Base-by-base conservation (phyloP, 2,797 vertebrate species). In the Lagodon rhomboides region DNA sequence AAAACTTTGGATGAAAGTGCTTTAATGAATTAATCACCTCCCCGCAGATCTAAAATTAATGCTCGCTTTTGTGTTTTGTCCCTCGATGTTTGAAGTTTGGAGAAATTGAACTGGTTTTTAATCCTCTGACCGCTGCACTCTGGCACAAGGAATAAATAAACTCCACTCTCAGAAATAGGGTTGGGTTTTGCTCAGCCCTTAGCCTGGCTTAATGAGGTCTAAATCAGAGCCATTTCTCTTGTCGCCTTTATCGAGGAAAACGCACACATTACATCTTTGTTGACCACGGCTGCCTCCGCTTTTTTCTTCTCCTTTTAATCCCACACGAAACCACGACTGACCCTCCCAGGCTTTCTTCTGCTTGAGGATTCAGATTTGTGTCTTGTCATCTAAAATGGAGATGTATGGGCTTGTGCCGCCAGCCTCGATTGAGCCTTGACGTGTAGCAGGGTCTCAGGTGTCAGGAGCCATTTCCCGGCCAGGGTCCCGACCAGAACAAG, bases 361-460 rank as follows among this genome's bases (percentile, higher is more conserved):
- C 84, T 69, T 56, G 72, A 90, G 86, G 85, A 82, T 92, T 85
- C 88, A 83, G 85, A 89, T 91, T 75, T 75, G 91, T 86, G 87
- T 93, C 91, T 92, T 93, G 91, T 94, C 92, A 89, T 90, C 85
- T 92, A 85, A 91, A 93, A 95, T 94, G 92, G 91, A 95, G 95
- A 95, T 93, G 88, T 92, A 95, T 93, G 85, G 88, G 91, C 85
- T 73, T 62, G 82, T 68, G 70, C 77, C 51, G 54, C 61, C 74
- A 80, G 87, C 91, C 82, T 87, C 85, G 84, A 91, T 84, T 81
- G 88, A 93, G 90, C 90, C 86, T 88, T 92, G 91, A 93, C 92
- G 83, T 92, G 91, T 76, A 63, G 86, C 90, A 90, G 91, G 92
- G 92, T 95, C 95, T 94, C 95, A 95, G 95, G 95, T 95, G 95